Evolutionary conservation across 2,113 vertebrate species (phyloP), one percentile per base, ranked within the genome.

Genomic region (Leptocoma aspasia): DNA sequence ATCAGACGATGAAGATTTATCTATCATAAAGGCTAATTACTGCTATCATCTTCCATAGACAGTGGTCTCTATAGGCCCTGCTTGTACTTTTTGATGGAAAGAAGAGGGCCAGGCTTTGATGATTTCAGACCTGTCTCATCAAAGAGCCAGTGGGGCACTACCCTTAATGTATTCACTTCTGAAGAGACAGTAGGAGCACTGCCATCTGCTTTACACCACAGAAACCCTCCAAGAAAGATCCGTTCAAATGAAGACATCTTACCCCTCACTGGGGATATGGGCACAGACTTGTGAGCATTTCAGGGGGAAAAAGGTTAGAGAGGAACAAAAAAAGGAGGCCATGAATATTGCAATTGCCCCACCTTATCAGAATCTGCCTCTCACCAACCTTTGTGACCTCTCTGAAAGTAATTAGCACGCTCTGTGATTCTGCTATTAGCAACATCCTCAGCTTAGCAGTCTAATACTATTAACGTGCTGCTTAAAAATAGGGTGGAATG

Each of bases 1-100:
- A 96, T 94, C 94, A 97, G 92, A 96, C 21, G 71, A 86, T 85
- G 86, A 94, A 97, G 92, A 90, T 94, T 95, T 97, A 94, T 95
- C 96, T 95, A 86, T 94, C 91, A 89, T 78, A 86, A 84, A 94
- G 60, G 76, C 91, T 97, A 96, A 97, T 96, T 96, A 96, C 91
- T 88, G 73, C 88, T 94, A 90, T 77, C 52, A 1, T 93, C 69
- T 95, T 61, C 86, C n/a, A 50, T 50, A 95, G 92, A 86, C 90
- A 86, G 76, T 61, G 72, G 95, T 95, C 90, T 94, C 95, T 27
- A 26, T 52, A 91, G 96, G 72, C 80, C 54, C 27, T 83, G 65
- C 65, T 88, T 91, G 78, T 91, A 95, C 61, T 92, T 95, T 95
- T 84, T 90, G 78, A 91, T 45, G 59, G 92, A 71, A 96, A 80